phyloP scores from a whole-genome alignment of 2,113 vertebrate genomes.

The Tragelaphus scriptus region DNA sequence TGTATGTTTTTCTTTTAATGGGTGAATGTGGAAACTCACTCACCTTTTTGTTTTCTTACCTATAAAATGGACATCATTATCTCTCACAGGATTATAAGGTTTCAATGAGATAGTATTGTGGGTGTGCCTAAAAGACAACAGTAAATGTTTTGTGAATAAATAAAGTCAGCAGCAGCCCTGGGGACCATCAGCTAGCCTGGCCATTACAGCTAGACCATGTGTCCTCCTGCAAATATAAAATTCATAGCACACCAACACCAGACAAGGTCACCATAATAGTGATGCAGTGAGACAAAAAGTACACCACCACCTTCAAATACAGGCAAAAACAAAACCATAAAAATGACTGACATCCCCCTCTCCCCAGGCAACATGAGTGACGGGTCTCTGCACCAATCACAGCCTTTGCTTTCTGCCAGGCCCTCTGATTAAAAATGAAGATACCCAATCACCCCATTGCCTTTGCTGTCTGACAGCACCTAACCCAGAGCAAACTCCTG shows the following conservation, averaged over 20 bases:
- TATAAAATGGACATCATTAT: background rate
- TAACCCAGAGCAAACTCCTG: background rate
- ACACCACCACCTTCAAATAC: background rate
- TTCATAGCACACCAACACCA: background rate
- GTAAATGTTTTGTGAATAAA: background rate
- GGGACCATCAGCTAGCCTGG: background rate
- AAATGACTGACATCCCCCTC: background rate
- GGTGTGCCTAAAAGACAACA: background rate
- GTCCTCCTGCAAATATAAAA: background rate
- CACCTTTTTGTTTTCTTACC: background rate
- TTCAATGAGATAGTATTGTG: background rate
- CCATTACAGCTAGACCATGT: rapidly evolving
- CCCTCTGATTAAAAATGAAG: background rate
- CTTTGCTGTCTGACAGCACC: background rate
- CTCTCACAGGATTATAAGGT: background rate
- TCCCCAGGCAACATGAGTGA: background rate
- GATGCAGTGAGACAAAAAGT: background rate
- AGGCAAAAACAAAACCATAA: background rate
- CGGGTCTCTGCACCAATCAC: background rate
- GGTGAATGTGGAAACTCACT: background rate
- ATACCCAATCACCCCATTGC: background rate
- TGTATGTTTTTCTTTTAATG: background rate
- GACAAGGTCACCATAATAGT: background rate
- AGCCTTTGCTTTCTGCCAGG: background rate
- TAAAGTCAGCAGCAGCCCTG: background rate